A percentile compares a stretch with the other conserved stretches of the same genome.
These are phyloP conservation scores for Mactra quadrangularis DNA, from an alignment of 1,140 invertebrate species.

Conservation along the genomic window DNA sequence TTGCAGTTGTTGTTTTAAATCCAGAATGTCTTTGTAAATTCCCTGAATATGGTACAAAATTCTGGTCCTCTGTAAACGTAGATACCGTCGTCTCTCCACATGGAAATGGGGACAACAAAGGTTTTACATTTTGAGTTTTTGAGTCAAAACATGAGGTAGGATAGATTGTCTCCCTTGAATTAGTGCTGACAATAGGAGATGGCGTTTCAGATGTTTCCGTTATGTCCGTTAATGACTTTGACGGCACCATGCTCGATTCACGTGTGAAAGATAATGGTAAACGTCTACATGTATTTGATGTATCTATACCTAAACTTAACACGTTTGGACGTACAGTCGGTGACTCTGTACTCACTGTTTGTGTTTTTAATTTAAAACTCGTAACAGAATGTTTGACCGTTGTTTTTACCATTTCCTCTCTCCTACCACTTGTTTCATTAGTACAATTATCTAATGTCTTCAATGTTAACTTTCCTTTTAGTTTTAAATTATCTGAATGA, in stretches of 20 bases:
- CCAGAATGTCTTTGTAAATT: constrained; percentile 19
- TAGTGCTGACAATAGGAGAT: constrained; percentile 42
- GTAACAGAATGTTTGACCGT: constrained; percentile 8
- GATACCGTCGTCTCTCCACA: constrained; percentile 50
- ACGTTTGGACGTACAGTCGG: constrained; percentile 28
- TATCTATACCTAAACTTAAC: constrained; percentile 49
- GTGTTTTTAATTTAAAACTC: not conserved
- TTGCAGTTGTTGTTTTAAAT: not conserved
- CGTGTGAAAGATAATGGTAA: constrained; percentile 26
- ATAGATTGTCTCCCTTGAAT: constrained; percentile 23
- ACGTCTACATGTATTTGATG: not conserved
- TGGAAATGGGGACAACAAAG: constrained; percentile 52
- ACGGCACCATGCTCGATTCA: constrained; percentile 18
- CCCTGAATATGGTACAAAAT: constrained; percentile 56
- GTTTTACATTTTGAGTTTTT: constrained; percentile 4
- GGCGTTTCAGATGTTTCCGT: constrained; percentile 55
- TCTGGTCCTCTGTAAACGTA: constrained; percentile 21
- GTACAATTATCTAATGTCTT: no score
- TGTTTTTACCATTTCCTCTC: not conserved
- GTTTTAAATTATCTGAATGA: constrained; percentile 11
- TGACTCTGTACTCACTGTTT: not conserved
- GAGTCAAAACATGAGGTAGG: constrained; percentile 41
- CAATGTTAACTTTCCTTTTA: no score
- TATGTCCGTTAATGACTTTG: constrained; percentile 50
- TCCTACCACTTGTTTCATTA: no score